These are phyloP conservation scores for Apis laboriosa DNA, from an alignment of 1,140 invertebrate genomes.

Conservation along the genomic window DNA sequence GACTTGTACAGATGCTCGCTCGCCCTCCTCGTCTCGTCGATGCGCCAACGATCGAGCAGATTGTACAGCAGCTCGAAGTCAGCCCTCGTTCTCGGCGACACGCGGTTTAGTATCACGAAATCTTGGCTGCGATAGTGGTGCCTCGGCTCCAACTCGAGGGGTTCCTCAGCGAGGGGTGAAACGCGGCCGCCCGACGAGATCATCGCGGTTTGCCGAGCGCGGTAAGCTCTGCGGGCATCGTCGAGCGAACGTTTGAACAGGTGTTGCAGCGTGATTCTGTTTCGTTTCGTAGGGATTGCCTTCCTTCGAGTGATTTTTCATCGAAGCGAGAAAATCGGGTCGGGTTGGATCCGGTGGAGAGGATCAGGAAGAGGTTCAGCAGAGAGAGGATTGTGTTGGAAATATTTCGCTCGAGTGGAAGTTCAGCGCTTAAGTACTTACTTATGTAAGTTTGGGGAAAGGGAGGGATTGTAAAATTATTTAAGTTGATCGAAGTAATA, in stretches of 20 bases:
- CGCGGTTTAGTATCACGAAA: constrained; percentile 65
- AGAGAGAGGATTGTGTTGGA: not conserved
- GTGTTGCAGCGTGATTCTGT: not conserved
- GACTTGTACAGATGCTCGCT: constrained; percentile 81
- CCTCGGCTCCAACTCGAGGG: not conserved
- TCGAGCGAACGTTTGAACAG: constrained; percentile 9
- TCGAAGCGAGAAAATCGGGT: not conserved
- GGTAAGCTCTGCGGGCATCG: constrained; percentile 62
- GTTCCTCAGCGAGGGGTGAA: not conserved
- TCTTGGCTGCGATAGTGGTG: constrained; percentile 45
- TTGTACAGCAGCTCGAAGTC: constrained; percentile 85
- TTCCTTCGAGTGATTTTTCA: constrained; percentile 10
- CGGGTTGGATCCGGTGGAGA: too few relatives aligned
- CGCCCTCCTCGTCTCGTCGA: constrained; percentile 83
- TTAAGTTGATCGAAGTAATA: not conserved
- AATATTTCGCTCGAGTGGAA: not conserved
- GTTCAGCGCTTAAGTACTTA: not conserved
- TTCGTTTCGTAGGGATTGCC: not conserved
- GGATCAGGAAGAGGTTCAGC: too few relatives aligned
- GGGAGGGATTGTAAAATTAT: not conserved
- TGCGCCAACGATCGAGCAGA: constrained; percentile 85
- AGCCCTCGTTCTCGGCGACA: constrained; percentile 77
- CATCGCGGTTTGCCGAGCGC: constrained; percentile 21
- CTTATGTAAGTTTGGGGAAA: not conserved
- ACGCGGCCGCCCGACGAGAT: not conserved